These are phyloP conservation scores for Eupelmus urozonus DNA, from an alignment of 2,888 invertebrate species.

Conservation along the genomic window DNA sequence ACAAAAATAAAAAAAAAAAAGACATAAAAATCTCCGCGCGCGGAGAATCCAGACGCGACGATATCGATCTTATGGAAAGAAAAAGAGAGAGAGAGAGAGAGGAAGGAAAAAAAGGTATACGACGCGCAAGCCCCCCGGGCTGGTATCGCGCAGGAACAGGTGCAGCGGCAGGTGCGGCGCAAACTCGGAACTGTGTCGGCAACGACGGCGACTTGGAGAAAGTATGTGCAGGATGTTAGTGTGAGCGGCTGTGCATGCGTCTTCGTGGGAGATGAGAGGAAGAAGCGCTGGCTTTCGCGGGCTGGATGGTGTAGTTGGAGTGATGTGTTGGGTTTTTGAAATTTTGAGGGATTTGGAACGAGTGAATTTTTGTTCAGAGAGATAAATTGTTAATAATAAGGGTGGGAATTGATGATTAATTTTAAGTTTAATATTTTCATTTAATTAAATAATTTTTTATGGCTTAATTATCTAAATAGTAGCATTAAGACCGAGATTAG, in stretches of 20 bases:
- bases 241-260: not conserved
- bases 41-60: not conserved
- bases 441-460: no score
- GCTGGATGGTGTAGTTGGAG: no score
- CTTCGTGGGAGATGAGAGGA: not conserved
- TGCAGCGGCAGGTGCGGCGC: slow-evolving; percentile 41
- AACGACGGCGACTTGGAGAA: slow-evolving; percentile 21
- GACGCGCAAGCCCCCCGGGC: not conserved
- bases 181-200: slow-evolving; percentile 41
- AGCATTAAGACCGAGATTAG: no score
- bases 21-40: not conserved
- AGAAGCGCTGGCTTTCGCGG: no score
- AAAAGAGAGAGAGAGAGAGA: no score
- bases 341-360: no score
- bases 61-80: slow-evolving; percentile 15
- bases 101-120: not conserved
- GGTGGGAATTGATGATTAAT: no score
- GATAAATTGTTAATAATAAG: no score
- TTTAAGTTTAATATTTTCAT: no score
- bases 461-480: no score
- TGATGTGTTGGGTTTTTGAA: no score
- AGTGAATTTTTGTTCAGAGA: no score
- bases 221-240: slow-evolving; percentile 13
- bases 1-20: not conserved
- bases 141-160: not conserved